Evolutionary conservation across 2,888 invertebrate species (phyloP).

Genomic region (Drepana falcataria): DNA sequence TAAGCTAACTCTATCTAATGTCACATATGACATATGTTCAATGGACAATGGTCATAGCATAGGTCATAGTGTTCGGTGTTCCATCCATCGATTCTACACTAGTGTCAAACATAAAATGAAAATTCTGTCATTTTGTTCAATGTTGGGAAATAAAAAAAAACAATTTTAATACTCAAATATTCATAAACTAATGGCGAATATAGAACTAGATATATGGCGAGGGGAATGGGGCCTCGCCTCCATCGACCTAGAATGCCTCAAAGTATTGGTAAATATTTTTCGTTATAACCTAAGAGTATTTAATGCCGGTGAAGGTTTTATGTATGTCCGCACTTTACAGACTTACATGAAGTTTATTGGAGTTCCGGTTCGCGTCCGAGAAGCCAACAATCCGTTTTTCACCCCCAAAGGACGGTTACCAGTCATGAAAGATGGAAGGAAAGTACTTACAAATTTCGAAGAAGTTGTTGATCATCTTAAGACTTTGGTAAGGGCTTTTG

Average conservation of each 20-base stretch:
- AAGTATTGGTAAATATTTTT: constrained; percentile 82
- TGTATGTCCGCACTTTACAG: constrained; percentile 46
- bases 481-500: constrained; percentile 72
- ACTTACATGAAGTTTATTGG: constrained; percentile 86
- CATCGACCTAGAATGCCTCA: constrained; percentile 89
- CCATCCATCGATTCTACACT: too few species aligned
- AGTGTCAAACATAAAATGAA: neutral
- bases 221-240: constrained; percentile 94
- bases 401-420: constrained; percentile 86
- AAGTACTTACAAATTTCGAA: constrained; percentile 80
- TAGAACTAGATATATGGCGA: constrained; percentile 87
- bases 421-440: constrained; percentile 80
- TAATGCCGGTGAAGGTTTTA: constrained; percentile 30
- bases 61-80: too few species aligned
- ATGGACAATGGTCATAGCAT: too few species aligned
- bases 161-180: constrained; percentile 13
- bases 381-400: constrained; percentile 83
- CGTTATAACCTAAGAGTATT: constrained; percentile 33
- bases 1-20: too few species aligned
- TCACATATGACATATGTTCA: too few species aligned
- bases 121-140: constrained; percentile 18
- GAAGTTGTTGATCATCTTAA: constrained; percentile 84
- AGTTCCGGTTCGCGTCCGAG: constrained; percentile 84
- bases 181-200: constrained; percentile 52
- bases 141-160: constrained; percentile 16